These are phyloP conservation scores for Anorthoa munda DNA, from an alignment of 2,888 invertebrate genomes.

Conservation along the genomic window DNA sequence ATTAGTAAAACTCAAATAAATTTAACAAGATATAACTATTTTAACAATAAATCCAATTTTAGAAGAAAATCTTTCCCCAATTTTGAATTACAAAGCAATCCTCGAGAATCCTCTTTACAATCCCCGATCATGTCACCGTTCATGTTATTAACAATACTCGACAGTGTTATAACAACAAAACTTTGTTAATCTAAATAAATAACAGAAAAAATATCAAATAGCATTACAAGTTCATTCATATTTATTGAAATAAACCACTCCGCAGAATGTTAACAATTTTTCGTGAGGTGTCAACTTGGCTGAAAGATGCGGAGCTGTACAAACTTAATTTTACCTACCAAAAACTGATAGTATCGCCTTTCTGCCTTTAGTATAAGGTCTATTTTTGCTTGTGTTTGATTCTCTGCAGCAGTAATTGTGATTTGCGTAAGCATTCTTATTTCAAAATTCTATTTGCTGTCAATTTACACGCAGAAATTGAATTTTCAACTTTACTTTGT, in stretches of 20 bases:
- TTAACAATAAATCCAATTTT: not conserved
- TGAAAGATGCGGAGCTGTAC: slow-evolving; percentile 69
- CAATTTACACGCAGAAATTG: slow-evolving; percentile 21
- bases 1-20: too few relatives aligned
- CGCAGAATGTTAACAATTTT: slow-evolving; percentile 76
- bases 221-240: slow-evolving; percentile 76
- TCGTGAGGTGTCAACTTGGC: slow-evolving; percentile 74
- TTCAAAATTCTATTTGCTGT: slow-evolving; percentile 64
- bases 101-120: not conserved
- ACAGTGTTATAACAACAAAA: slow-evolving; percentile 70
- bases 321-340: slow-evolving; percentile 17
- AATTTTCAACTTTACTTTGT: slow-evolving; percentile 40
- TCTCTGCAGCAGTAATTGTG: slow-evolving; percentile 26
- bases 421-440: slow-evolving; percentile 63
- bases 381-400: not conserved
- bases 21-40: not conserved
- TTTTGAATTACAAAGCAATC: slow-evolving; percentile 2
- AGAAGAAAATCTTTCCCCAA: not conserved
- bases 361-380: rapidly evolving
- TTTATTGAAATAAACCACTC: slow-evolving; percentile 77
- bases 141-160: slow-evolving; percentile 59
- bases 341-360: not conserved
- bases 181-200: slow-evolving; percentile 84
- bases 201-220: slow-evolving; percentile 72
- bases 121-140: slow-evolving; percentile 47